Evolutionary conservation across 1,140 invertebrate species (phyloP), one percentile per base, ranked within the genome.

Genomic region (Drosophila leontia): DNA sequence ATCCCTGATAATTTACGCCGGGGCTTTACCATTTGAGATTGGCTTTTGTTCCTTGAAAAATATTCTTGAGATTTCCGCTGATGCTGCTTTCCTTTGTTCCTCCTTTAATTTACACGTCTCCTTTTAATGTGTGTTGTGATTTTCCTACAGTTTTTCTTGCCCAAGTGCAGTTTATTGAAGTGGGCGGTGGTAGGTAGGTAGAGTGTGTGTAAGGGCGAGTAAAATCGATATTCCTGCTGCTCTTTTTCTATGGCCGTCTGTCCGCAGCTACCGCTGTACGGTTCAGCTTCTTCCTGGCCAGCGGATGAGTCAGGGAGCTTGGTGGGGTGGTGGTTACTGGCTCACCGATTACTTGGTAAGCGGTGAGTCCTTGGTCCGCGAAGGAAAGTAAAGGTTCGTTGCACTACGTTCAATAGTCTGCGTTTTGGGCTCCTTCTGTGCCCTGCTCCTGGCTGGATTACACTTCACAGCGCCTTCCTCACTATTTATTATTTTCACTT

Each of bases 1-100:
- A 35, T 6, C 7, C 13, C 34, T 15, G 81, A 70, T 77, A 61
- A 61, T 50, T 79, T 74, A 15, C 29, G 8, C 8, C n/a, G 57
- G 37, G 45, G 55, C 59, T 65, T 87, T 88, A 88, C 84, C 84
- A 88, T 88, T 87, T 88, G 84, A 90, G 80, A 90, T 90, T 62
- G 72, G 72, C 75, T 86, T 82, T 79, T 65, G 72, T 76, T 86
- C 67, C 62, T 82, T 81, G 82, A 56, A 57, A 78, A 78, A 81
- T 87, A 57, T 75, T 63, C 55, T 70, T 58, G 62, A 79, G 65
- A 86, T 81, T 81, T 72, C 13, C 41, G 41, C 44, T 60, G 47
- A 59, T 39, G 80, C 60, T 60, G 34, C 53, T 63, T 32, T 77
- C 53, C 39, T 50, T 48, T 15, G 69, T 53, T 48, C 39, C 26